Percentiles rank a stretch among this genome's conserved stretches.
These are phyloP conservation scores for Zaprionus africanus DNA, from an alignment of 1,140 invertebrate species.

Conservation along the genomic window DNA sequence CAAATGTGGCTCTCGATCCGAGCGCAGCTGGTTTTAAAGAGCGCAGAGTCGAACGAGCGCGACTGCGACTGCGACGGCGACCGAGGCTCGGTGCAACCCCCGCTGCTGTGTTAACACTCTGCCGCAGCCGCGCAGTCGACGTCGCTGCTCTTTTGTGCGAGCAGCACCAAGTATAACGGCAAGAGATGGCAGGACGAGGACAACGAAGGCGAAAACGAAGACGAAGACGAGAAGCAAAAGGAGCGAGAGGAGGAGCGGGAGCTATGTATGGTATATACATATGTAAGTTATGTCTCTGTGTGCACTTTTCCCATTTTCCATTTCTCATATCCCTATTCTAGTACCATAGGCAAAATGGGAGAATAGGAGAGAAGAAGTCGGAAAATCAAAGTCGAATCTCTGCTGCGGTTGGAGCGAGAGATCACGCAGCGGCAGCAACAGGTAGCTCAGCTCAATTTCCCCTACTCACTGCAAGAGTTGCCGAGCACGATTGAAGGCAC, in stretches of 20 bases:
- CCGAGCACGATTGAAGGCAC: conserved; percentile 57
- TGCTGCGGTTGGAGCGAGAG: conserved; percentile 19
- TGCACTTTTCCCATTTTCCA: conserved; percentile 48
- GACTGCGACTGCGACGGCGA: conserved; percentile 1
- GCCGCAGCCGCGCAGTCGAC: conserved; percentile 27
- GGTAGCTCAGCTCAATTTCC: conserved; percentile 62
- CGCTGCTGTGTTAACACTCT: conserved; percentile 18
- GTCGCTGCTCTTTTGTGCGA: conserved; percentile 48
- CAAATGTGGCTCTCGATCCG: conserved; percentile 49
- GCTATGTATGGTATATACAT: conserved; percentile 32
- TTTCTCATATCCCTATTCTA: conserved; percentile 30
- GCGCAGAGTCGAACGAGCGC: not conserved
- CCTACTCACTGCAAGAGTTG: conserved; percentile 40
- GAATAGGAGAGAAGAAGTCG: conserved; percentile 32
- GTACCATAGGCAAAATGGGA: conserved; percentile 24
- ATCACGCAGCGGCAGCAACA: conserved; percentile 51
- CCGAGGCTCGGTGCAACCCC: conserved; percentile 35
- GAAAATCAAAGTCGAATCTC: conserved; percentile 31
- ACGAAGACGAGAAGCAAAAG: conserved; percentile 28
- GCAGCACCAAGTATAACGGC: conserved; percentile 32
- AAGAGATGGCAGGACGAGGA: conserved; percentile 33
- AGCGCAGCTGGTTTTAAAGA: conserved; percentile 67
- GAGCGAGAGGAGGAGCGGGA: conserved; percentile 15
- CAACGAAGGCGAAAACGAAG: conserved; percentile 9
- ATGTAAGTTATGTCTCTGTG: conserved; percentile 17